phyloP scores from a whole-genome alignment of 2,797 vertebrate species.

The Coregonus sp. region DNA sequence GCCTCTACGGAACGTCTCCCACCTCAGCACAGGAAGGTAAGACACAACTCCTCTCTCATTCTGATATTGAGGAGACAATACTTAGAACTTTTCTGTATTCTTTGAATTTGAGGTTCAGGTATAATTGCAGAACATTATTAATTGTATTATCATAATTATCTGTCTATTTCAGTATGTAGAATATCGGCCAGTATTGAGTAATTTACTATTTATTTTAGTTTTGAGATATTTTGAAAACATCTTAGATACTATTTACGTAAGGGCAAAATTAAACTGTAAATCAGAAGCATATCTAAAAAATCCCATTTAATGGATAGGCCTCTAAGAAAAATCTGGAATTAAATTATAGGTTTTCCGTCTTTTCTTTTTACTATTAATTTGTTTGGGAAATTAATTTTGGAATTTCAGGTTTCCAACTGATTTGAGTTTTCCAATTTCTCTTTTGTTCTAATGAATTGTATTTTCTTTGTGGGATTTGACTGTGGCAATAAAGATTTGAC shows the following conservation, averaged over 20 bases:
- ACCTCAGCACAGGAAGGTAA: constrained; percentile 65
- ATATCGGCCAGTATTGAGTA: no score
- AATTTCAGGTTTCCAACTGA: neutral
- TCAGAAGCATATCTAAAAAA: neutral
- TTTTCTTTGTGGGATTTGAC: neutral
- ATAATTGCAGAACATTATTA: neutral
- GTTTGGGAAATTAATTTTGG: neutral
- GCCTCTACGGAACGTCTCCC: constrained; percentile 32
- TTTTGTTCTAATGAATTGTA: neutral
- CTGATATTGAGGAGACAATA: neutral
- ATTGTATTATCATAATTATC: neutral
- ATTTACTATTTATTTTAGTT: neutral
- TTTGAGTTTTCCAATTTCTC: neutral
- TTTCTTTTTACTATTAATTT: neutral
- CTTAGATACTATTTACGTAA: no score
- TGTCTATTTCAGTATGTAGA: neutral
- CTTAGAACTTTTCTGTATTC: neutral
- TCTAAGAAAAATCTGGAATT: no score
- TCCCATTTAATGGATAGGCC: no score
- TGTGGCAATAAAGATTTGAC: neutral
- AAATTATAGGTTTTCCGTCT: no score
- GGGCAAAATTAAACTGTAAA: no score
- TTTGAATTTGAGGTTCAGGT: neutral
- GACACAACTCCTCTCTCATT: constrained; percentile 13
- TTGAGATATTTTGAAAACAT: neutral